Evolutionary conservation across 2,797 vertebrate genomes (phyloP).

Genomic region (Otolemur crassicaudatus): DNA sequence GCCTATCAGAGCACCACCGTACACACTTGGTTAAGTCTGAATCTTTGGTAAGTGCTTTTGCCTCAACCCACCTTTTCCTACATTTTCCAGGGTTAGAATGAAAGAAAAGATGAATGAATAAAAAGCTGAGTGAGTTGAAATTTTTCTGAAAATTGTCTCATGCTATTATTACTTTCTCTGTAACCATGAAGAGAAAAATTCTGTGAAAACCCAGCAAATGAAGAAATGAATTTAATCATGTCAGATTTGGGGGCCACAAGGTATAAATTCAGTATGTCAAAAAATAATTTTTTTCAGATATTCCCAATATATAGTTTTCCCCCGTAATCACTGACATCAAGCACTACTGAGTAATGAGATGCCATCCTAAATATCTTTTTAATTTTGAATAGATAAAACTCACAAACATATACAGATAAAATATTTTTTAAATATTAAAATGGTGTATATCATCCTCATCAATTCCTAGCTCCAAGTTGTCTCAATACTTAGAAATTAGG

Average conservation of each 20-base stretch:
- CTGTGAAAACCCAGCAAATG: slow-evolving; percentile 27
- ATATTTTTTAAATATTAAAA: slow-evolving; percentile 33
- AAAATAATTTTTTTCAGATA: slow-evolving; percentile 46
- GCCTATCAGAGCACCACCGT: neutral
- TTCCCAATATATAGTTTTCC: slow-evolving; percentile 31
- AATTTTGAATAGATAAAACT: slow-evolving; percentile 35
- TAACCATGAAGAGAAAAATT: slow-evolving; percentile 37
- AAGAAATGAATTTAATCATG: slow-evolving; percentile 44
- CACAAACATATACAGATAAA: neutral
- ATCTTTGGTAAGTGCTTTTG: neutral
- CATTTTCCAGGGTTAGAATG: neutral
- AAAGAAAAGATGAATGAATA: slow-evolving; percentile 36
- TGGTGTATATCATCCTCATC: neutral
- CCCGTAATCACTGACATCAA: neutral
- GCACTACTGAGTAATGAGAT: neutral
- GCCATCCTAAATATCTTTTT: slow-evolving; percentile 10
- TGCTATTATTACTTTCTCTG: slow-evolving; percentile 43
- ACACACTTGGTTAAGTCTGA: neutral
- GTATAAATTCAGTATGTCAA: neutral
- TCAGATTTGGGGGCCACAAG: neutral
- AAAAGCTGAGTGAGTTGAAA: neutral
- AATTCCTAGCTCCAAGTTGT: neutral
- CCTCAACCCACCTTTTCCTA: slow-evolving; percentile 11
- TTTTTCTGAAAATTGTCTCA: slow-evolving; percentile 41
- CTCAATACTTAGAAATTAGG: neutral